Evolutionary conservation across 2,113 vertebrate species (phyloP).

Genomic region (Siniperca knerii): DNA sequence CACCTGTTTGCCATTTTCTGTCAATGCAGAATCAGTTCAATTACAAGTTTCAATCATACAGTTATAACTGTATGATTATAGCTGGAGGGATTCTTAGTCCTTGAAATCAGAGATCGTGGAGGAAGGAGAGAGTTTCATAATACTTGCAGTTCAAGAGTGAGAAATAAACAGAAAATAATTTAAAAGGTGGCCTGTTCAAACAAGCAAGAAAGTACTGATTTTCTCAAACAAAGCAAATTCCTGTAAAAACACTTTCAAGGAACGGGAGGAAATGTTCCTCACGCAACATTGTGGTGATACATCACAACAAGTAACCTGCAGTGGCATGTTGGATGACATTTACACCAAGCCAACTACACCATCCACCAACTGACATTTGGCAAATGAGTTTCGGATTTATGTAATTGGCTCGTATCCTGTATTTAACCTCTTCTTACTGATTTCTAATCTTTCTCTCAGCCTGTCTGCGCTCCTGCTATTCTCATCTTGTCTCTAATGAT

Average conservation of each 20-base stretch:
- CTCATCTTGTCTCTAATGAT: constrained; percentile 35
- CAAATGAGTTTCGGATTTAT: constrained; percentile 64
- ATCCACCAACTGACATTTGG: constrained; percentile 65
- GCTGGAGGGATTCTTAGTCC: neutral
- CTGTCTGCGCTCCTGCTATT: neutral
- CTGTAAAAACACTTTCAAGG: neutral
- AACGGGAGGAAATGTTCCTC: neutral
- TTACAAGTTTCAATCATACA: neutral
- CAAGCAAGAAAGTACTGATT: neutral
- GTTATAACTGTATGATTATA: neutral
- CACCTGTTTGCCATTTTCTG: neutral
- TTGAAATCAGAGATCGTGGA: neutral
- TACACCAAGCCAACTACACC: constrained; percentile 24
- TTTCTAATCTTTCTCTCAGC: constrained; percentile 47
- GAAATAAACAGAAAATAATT: neutral
- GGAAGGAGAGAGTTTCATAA: neutral
- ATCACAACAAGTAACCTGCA: constrained; percentile 2
- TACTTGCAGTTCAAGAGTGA: neutral
- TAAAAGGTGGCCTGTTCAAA: neutral
- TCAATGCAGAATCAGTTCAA: neutral
- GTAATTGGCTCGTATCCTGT: constrained; percentile 55
- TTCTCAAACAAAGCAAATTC: neutral
- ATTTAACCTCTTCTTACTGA: constrained; percentile 60
- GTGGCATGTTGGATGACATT: constrained; percentile 58
- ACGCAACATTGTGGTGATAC: neutral